phyloP scores from a whole-genome alignment of 2,888 invertebrate species.

The Trachelus stipa region DNA sequence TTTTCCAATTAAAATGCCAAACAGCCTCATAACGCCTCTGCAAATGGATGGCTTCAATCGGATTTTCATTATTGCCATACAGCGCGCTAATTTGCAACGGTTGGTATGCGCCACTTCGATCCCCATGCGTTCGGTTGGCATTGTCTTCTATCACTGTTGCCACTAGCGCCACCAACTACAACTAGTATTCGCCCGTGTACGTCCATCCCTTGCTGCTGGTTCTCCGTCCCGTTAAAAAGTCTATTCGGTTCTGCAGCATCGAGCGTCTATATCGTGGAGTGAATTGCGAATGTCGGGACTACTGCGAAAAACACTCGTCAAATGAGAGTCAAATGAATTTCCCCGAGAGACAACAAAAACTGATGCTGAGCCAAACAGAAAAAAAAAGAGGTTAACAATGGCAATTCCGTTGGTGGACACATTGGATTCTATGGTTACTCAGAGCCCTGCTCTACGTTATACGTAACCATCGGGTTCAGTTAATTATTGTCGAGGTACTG shows the following conservation, averaged over 20 bases:
- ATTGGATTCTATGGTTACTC: not conserved
- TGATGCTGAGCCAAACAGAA: not conserved
- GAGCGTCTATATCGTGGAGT: not conserved
- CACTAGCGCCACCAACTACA: not conserved
- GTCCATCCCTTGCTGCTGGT: not conserved
- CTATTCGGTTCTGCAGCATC: not conserved
- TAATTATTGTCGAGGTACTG: slow-evolving; percentile 2
- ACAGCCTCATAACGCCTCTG: slow-evolving; percentile 43
- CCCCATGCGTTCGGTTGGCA: not conserved
- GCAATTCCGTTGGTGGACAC: not conserved
- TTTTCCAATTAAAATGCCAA: slow-evolving; percentile 56
- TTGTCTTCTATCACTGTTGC: not conserved
- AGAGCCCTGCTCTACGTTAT: not conserved
- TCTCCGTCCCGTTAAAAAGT: not conserved
- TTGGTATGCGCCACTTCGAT: not conserved
- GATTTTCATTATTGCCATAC: slow-evolving; percentile 59
- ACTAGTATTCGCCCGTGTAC: not conserved
- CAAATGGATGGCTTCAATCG: slow-evolving; percentile 55
- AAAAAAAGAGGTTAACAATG: not conserved
- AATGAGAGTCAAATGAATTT: not conserved
- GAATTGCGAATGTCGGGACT: not conserved
- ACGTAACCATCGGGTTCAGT: not conserved
- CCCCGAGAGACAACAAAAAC: not conserved
- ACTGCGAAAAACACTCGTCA: not conserved
- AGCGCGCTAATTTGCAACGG: slow-evolving; percentile 54